phyloP scores from a whole-genome alignment of 2,797 vertebrate genomes.

The Acanthiza pusilla region DNA sequence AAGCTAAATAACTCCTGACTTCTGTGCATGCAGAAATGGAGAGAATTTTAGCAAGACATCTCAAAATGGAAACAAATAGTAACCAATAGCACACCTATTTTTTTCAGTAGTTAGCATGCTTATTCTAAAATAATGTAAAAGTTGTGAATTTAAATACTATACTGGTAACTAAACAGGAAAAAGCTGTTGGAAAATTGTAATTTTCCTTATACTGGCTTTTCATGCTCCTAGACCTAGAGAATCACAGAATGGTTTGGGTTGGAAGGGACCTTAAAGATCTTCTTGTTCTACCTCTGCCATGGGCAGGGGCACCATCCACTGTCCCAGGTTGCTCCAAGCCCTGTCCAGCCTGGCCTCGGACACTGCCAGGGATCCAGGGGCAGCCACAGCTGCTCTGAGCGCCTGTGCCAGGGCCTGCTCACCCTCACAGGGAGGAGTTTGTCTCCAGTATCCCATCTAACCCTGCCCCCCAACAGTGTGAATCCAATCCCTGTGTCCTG shows the following conservation, averaged over 20 bases:
- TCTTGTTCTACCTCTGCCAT: too few relatives aligned
- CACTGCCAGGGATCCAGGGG: neutral
- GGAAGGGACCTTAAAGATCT: neutral
- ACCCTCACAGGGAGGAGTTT: rapidly evolving
- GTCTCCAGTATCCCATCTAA: neutral
- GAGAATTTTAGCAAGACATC: neutral
- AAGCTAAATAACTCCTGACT: neutral
- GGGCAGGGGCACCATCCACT: too few relatives aligned
- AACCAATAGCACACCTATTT: neutral
- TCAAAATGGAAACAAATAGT: neutral
- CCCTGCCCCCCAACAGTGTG: rapidly evolving
- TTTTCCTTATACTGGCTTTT: neutral
- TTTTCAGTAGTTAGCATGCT: neutral
- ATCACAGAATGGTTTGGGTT: neutral
- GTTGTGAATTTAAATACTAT: neutral
- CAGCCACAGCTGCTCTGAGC: neutral
- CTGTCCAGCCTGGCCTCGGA: rapidly evolving
- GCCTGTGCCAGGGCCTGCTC: rapidly evolving
- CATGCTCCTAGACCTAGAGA: rapidly evolving
- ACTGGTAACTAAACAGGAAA: neutral
- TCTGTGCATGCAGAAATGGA: neutral
- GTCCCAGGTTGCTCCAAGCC: neutral
- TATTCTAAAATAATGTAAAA: neutral
- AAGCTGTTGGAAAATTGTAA: neutral
- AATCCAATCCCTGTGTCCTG: neutral